These are phyloP conservation scores for Dastarcus helophoroides DNA, from an alignment of 2,888 invertebrate species.

Conservation along the genomic window DNA sequence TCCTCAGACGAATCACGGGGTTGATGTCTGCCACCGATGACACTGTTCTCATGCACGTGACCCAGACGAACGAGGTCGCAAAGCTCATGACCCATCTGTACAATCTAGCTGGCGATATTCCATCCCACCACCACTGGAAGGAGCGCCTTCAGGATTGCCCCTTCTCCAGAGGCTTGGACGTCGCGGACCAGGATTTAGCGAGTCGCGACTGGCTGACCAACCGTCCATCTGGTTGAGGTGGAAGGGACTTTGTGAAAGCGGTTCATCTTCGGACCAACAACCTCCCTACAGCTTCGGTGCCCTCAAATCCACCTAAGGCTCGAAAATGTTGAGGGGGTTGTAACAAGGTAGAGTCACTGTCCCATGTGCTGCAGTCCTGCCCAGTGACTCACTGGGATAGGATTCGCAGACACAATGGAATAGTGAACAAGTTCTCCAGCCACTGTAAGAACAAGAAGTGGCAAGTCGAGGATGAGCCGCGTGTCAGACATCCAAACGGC, in stretches of 20 bases:
- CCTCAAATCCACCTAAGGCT: conserved; percentile 12
- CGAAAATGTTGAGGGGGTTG: conserved; percentile 15
- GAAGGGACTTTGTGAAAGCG: conserved; percentile 17
- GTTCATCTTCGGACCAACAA: conserved; percentile 17
- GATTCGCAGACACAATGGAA: conserved; percentile 10
- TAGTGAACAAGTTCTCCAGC: no score
- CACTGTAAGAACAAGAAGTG: no score
- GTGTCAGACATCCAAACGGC: no score
- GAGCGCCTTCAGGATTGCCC: background rate
- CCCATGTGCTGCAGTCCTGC: conserved; percentile 16
- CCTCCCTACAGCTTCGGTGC: conserved; percentile 16
- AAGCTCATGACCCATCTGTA: background rate
- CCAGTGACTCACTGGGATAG: conserved; percentile 14
- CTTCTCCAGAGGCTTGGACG: conserved; percentile 3
- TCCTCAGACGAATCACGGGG: background rate
- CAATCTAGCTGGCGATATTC: background rate
- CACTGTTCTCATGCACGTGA: background rate
- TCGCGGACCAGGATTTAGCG: background rate
- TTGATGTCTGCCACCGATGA: background rate
- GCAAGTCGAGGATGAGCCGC: no score
- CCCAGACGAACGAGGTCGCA: background rate
- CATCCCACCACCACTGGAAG: background rate
- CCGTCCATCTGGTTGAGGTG: conserved; percentile 17
- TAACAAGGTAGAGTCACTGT: conserved; percentile 10
- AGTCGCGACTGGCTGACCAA: background rate